Conservation (phyloP, 1,140 invertebrate species). For the Dysdera silvatica region DNA sequence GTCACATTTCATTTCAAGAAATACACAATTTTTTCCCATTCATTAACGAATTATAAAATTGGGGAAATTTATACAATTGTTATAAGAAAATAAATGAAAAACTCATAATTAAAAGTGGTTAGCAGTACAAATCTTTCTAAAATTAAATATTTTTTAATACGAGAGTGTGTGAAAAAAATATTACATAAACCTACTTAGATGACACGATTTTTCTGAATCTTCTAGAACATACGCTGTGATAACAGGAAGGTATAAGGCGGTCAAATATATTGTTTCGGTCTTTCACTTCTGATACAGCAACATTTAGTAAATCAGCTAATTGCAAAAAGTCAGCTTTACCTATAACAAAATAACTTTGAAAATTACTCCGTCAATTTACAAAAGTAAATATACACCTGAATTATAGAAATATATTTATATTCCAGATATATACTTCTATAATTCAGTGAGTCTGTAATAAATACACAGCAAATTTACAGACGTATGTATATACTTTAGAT, state of each 20-base stretch:
- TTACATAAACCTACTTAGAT: constrained; percentile 41
- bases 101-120: background rate
- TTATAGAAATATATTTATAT: background rate
- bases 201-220: constrained; percentile 41
- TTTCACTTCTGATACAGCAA: constrained; percentile 46
- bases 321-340: constrained; percentile 46
- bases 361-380: background rate
- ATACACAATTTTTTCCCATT: too few species aligned
- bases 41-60: background rate
- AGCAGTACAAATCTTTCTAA: background rate
- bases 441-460: too few species aligned
- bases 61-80: background rate
- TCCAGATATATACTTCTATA: background rate
- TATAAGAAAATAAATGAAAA: background rate
- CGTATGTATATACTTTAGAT: constrained; percentile 3
- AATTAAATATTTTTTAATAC: too few species aligned
- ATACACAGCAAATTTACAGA: background rate
- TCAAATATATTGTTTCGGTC: constrained; percentile 43
- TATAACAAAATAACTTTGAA: constrained; percentile 32
- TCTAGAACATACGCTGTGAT: constrained; percentile 41
- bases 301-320: constrained; percentile 47
- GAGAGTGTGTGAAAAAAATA: too few species aligned
- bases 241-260: constrained; percentile 36
- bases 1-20: background rate
- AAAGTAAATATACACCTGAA: background rate